These are phyloP conservation scores for Astreopora myriophthalma DNA, from an alignment of 64 coral and sea anemone species.

Conservation along the genomic window DNA sequence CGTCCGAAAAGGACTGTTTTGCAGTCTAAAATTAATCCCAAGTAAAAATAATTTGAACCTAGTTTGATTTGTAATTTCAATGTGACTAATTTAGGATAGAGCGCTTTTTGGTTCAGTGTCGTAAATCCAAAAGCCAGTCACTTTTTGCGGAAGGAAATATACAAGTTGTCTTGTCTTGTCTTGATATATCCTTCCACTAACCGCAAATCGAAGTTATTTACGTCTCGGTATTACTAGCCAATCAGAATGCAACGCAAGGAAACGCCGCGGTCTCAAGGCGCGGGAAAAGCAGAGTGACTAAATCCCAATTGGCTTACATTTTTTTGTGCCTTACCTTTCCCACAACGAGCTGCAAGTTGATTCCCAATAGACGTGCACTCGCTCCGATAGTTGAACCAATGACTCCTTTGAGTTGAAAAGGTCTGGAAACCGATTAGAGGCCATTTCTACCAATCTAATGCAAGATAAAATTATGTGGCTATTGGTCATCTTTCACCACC, in stretches of 20 bases:
- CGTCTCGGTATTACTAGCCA: too few relatives aligned
- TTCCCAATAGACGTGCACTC: constrained; percentile 89
- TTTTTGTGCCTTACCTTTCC: constrained; percentile 64
- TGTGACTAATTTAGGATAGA: too few relatives aligned
- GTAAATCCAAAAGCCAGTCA: too few relatives aligned
- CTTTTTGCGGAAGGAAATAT: too few relatives aligned
- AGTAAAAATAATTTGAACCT: too few relatives aligned
- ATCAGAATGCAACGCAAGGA: neutral
- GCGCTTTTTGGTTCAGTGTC: too few relatives aligned
- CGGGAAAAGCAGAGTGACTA: neutral
- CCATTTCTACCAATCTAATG: constrained; percentile 89
- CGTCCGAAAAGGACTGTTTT: too few relatives aligned
- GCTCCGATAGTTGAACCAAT: constrained; percentile 46
- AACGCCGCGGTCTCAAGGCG: neutral
- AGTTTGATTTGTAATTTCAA: too few relatives aligned
- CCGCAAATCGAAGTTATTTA: too few relatives aligned
- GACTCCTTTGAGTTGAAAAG: constrained; percentile 67
- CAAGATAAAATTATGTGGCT: neutral
- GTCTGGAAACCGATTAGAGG: constrained; percentile 67
- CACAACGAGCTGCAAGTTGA: constrained; percentile 86
- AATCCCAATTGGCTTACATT: neutral
- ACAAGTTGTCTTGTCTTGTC: too few relatives aligned
- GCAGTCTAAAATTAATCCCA: too few relatives aligned
- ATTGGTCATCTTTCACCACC: neutral
- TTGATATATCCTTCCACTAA: too few relatives aligned